These are phyloP conservation scores for Pseudomyrmex flavicornis DNA, from an alignment of 1,140 invertebrate genomes.

Conservation along the genomic window DNA sequence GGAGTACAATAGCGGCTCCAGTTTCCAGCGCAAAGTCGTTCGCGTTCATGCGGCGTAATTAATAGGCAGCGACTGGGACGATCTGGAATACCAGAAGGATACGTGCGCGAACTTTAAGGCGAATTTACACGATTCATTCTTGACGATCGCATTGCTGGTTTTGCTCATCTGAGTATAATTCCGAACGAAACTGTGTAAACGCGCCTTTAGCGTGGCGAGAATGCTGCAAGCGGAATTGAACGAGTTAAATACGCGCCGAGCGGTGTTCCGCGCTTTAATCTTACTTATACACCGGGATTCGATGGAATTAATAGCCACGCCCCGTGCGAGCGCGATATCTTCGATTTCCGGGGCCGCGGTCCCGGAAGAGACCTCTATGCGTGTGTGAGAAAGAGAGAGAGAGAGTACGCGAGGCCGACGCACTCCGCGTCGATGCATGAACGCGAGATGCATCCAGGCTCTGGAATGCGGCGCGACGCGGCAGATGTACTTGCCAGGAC, in stretches of 20 bases:
- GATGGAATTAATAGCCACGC: constrained; percentile 74
- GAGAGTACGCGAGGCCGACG: constrained; percentile 53
- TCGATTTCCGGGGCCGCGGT: constrained; percentile 74
- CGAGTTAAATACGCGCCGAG: constrained; percentile 15
- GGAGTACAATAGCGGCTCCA: constrained; percentile 57
- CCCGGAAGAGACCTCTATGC: constrained; percentile 68
- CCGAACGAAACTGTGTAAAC: background rate
- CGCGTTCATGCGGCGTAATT: constrained; percentile 34
- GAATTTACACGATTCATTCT: constrained; percentile 10
- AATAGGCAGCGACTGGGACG: constrained; percentile 21
- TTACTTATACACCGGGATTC: constrained; percentile 71
- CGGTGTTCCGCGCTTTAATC: constrained; percentile 65
- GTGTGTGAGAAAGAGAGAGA: background rate
- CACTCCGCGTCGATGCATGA: constrained; percentile 62
- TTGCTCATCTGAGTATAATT: background rate
- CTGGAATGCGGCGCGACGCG: constrained; percentile 60
- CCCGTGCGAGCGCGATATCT: constrained; percentile 60
- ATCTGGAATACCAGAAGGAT: constrained; percentile 29
- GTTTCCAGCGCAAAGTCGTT: constrained; percentile 39
- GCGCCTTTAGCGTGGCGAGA: constrained; percentile 8
- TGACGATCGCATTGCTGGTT: background rate
- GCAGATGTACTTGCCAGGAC: constrained; percentile 63
- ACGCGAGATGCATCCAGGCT: constrained; percentile 57
- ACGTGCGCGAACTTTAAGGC: background rate
- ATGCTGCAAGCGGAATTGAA: background rate